A percentile compares a stretch with the other conserved stretches of the same genome.
phyloP scores from a whole-genome alignment of 2,113 vertebrate genomes.

The Alosa alosa region DNA sequence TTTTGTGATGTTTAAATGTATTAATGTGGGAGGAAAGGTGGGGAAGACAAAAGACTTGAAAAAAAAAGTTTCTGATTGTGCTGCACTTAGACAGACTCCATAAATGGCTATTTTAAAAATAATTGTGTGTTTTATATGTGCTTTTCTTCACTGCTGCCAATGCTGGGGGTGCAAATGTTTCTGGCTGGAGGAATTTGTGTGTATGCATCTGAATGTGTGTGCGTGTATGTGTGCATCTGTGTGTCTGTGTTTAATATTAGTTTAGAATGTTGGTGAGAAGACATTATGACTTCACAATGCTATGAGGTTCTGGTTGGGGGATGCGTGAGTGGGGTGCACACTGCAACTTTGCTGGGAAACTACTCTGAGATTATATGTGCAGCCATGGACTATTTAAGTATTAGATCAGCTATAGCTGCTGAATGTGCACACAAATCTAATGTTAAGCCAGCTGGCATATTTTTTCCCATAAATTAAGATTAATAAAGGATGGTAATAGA shows the following conservation, averaged over 20 bases:
- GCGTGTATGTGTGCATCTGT: conserved; percentile 26
- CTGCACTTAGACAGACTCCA: conserved; percentile 79
- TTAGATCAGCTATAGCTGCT: background rate
- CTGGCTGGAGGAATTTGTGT: conserved; percentile 41
- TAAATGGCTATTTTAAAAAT: conserved; percentile 78
- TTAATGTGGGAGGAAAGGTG: conserved; percentile 65
- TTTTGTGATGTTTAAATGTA: conserved; percentile 71
- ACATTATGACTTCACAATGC: background rate
- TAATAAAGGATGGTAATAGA: background rate
- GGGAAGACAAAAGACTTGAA: conserved; percentile 86
- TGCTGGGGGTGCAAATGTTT: conserved; percentile 62
- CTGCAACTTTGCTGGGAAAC: background rate
- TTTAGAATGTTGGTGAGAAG: background rate
- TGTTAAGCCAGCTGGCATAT: background rate
- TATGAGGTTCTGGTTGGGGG: background rate
- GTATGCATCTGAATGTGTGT: conserved; percentile 41
- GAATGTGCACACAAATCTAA: background rate
- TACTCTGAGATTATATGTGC: background rate
- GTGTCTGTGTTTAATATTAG: background rate
- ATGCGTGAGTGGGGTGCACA: background rate
- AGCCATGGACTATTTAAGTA: background rate
- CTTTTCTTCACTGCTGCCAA: conserved; percentile 75
- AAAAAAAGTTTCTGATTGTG: conserved; percentile 77
- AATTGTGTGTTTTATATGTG: conserved; percentile 80
- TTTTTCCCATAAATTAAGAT: background rate